These are phyloP conservation scores for Pachymerium ferrugineum DNA, from an alignment of 2,888 invertebrate species.

Conservation along the genomic window DNA sequence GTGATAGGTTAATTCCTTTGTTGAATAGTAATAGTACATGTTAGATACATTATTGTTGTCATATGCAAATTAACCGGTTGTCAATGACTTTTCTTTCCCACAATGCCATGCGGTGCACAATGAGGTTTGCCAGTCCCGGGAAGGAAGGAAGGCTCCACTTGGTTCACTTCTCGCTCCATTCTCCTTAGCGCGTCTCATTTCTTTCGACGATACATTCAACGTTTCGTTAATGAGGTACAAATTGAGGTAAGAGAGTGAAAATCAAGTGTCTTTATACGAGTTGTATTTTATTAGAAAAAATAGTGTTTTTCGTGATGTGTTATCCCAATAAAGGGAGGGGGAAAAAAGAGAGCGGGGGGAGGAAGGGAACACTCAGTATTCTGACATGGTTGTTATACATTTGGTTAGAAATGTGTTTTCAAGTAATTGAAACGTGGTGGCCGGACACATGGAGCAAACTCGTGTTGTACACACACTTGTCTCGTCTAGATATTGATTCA, in stretches of 20 bases:
- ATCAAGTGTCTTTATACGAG: too few relatives aligned
- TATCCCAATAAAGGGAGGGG: neutral
- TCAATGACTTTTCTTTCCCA: slow-evolving; percentile 33
- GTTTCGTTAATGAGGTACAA: neutral
- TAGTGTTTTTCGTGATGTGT: neutral
- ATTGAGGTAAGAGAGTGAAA: slow-evolving; percentile 15
- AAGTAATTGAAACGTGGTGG: neutral
- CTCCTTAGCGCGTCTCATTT: neutral
- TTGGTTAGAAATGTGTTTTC: too few relatives aligned
- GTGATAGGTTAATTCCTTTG: too few relatives aligned
- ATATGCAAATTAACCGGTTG: slow-evolving; percentile 33
- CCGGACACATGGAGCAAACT: neutral
- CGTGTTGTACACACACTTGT: slow-evolving; percentile 20
- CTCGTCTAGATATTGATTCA: slow-evolving; percentile 32
- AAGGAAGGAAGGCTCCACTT: slow-evolving; percentile 27
- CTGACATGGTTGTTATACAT: too few relatives aligned
- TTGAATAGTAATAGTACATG: neutral
- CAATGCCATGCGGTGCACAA: slow-evolving; percentile 30
- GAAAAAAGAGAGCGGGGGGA: too few relatives aligned
- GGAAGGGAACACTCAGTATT: too few relatives aligned
- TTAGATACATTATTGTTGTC: slow-evolving; percentile 29
- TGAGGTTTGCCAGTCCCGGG: slow-evolving; percentile 27
- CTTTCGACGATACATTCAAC: neutral
- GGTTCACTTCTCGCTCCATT: slow-evolving; percentile 11
- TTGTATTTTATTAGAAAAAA: too few relatives aligned